Base-by-base conservation (phyloP, 2,113 vertebrate species). In the Cepphus grylle region DNA sequence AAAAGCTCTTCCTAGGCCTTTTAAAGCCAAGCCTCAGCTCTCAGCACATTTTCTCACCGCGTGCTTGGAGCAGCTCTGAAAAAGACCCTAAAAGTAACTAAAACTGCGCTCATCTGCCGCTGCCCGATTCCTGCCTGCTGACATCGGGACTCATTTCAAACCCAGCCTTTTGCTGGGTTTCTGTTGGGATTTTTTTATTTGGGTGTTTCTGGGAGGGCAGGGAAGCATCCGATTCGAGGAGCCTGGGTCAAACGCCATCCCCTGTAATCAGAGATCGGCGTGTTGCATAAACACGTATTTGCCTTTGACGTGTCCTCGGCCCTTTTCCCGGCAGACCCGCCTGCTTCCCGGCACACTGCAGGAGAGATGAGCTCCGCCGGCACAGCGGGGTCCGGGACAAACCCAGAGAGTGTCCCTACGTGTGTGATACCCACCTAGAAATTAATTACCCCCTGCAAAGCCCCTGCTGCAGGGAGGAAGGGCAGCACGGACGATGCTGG, bases 1-100 rank as follows among this genome's bases (percentile, higher is more conserved):
- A 6, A 3, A 15, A 45, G 27, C 18, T 15, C 17, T 81, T 40
- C 14, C 52, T 7, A 23, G 38, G 23, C 19, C 6, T 47, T 15
- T 15, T 5, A n/a, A 12, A 25, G 42, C 63, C 42, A 8, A 72
- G 36, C 22, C 1, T 6, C 55, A 25, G 26, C 30, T 47, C 53
- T 55, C 6, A 0, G 56, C 16, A 5, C 8, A 0, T 30, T 66
- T 66, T 43, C 58, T 76, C 15, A 7, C 4, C 4, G 6, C 18
- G 7, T 5, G 25, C 71, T 43, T 22, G 19, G 21, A 74, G 47
- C 52, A 15, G n/a, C 18, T 59, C 50, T 26, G 81, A 72, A 53
- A 83, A 91, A 10, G 43, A n/a, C 63, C 18, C 23, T 29, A 40
- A 34, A 40, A 34, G 38, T 26, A 43, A 89, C 79, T 29, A 43